Base-by-base conservation (phyloP, 2,797 vertebrate species). In the Aeoliscus strigatus region DNA sequence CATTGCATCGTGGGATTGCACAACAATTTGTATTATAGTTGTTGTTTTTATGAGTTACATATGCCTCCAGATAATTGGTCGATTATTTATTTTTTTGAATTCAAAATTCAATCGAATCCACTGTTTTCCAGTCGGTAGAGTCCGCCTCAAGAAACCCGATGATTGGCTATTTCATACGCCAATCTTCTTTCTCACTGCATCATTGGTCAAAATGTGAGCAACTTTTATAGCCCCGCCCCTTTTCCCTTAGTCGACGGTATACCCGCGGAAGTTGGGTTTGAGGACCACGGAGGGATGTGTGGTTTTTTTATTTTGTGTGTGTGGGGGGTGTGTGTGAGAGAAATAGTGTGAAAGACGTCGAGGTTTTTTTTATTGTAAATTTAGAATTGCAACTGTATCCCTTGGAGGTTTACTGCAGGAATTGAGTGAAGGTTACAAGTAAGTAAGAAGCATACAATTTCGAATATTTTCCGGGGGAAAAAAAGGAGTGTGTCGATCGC, bases 231-330 rank as follows among this genome's bases (percentile, higher is more conserved):
- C 28, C 25, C 51, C 57, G 14, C 63, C 62, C 2, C 0, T 2
- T 11, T 1, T 1, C 0, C 1, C n/a, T n/a, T 0, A n/a, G 13
- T 36, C 1, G 27, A 12, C 3, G 2, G 2, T 1, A 6, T 18
- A 45, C 41, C 65, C 73, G 75, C 81, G 84, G 86, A 88, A 86
- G 86, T 81, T 70, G 43, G 25, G 49, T 36, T 40, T 39, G 11
- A 6, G 1, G 8, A 26, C 8, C 4, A 13, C 14, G 23, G n/a
- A 60, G 8, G n/a, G 49, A 23, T 58, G 64, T 75, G 67, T 50
- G 26, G 27, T 38, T 77, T 64, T 70, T 10, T n/a, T n/a, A n/a
- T n/a, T n/a, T n/a, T n/a, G n/a, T n/a, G n/a, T n/a, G n/a, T n/a
- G n/a, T n/a, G n/a, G n/a, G n/a, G n/a, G n/a, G n/a, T n/a, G n/a